Conservation (phyloP, 2,797 vertebrate genomes). For the Otus scops region DNA sequence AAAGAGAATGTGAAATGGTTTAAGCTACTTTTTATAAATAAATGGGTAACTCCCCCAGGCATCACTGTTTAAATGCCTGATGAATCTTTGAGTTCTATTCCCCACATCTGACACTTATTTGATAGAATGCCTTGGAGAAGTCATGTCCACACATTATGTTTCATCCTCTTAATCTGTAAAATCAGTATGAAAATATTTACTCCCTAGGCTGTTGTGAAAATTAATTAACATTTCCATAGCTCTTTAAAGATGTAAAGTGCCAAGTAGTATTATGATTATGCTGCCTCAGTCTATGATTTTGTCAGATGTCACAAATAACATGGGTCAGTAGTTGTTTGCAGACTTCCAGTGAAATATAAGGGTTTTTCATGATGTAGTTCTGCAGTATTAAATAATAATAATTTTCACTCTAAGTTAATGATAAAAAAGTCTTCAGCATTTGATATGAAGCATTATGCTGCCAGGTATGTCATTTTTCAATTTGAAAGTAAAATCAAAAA, state of each 20-base stretch:
- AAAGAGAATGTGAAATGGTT: neutral
- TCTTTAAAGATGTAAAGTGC: constrained; percentile 51
- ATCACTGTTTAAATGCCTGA: neutral
- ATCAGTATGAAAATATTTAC: constrained; percentile 53
- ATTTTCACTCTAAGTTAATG: neutral
- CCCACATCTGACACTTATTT: neutral
- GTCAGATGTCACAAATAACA: neutral
- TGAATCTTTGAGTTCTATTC: neutral
- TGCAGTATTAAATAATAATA: neutral
- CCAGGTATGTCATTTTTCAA: neutral
- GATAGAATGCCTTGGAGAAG: constrained; percentile 2
- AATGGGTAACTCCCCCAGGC: neutral
- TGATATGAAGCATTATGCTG: neutral
- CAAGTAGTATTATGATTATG: neutral
- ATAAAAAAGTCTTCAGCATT: neutral
- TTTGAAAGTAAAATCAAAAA: neutral
- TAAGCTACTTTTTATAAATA: neutral
- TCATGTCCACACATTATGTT: neutral
- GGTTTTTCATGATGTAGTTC: neutral
- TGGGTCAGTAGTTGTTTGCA: neutral
- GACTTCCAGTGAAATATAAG: neutral
- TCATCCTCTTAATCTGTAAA: constrained; percentile 34
- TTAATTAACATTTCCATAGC: constrained; percentile 50
- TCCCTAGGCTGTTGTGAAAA: constrained; percentile 42
- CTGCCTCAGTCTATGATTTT: neutral